These are phyloP conservation scores for Sycobia sp. DNA, from an alignment of 1,140 invertebrate species.

Conservation along the genomic window DNA sequence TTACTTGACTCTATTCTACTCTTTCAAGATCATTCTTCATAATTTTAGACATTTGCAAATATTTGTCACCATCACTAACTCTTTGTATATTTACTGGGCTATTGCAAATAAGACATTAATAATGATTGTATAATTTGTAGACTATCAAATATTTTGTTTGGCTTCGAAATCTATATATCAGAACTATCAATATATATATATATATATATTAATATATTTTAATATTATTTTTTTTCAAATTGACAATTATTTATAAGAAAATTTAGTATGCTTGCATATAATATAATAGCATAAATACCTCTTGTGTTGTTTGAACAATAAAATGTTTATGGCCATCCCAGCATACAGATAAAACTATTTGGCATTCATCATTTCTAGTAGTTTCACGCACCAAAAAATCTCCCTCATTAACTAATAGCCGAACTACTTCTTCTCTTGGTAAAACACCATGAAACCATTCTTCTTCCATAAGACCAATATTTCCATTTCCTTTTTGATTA, in stretches of 20 bases:
- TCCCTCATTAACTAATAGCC: conserved; percentile 84
- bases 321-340: conserved; percentile 97
- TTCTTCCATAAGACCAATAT: conserved; percentile 74
- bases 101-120: no score
- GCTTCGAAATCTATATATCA: no score
- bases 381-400: conserved; percentile 96
- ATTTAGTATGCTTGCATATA: no score
- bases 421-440: conserved; percentile 92
- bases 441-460: conserved; percentile 98
- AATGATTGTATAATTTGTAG: no score
- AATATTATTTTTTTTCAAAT: conserved; percentile 11
- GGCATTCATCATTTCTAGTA: conserved; percentile 87
- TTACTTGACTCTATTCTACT: no score
- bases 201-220: not conserved
- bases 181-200: not conserved
- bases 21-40: no score
- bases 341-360: conserved; percentile 92
- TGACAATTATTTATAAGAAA: conserved; percentile 9
- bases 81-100: no score
- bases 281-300: conserved; percentile 65
- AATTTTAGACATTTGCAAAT: no score
- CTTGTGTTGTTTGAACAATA: conserved; percentile 92
- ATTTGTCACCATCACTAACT: no score
- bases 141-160: no score
- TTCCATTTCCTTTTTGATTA: conserved; percentile 52